Evolutionary conservation across 2,113 vertebrate genomes (phyloP).

Genomic region (Melanocharis versteri): DNA sequence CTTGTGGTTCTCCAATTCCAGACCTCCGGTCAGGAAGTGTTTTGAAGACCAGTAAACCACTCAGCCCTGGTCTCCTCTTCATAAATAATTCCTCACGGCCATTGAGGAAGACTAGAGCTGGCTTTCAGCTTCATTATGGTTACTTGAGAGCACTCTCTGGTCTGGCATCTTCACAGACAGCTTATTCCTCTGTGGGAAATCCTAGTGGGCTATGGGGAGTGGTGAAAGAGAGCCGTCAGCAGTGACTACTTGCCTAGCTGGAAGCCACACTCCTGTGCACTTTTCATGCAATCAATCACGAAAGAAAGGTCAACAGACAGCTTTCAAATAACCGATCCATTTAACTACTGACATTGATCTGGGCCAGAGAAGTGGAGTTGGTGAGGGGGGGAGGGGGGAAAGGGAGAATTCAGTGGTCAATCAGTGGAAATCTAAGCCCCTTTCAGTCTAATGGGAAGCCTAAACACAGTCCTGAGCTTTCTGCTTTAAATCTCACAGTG

Average conservation of each 20-base stretch:
- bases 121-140: constrained; percentile 64
- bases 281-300: constrained; percentile 64
- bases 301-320: constrained; percentile 73
- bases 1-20: constrained; percentile 19
- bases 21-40: constrained; percentile 48
- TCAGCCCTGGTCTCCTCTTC: constrained; percentile 55
- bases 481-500: neutral
- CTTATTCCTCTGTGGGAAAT: constrained; percentile 63
- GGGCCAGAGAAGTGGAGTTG: constrained; percentile 45
- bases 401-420: constrained; percentile 35
- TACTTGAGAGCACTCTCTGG: constrained; percentile 56
- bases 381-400: neutral
- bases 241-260: constrained; percentile 44
- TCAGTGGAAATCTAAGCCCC: constrained; percentile 58
- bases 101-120: constrained; percentile 30
- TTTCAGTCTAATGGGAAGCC: constrained; percentile 46
- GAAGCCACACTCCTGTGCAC: constrained; percentile 61
- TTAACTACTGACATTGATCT: constrained; percentile 73
- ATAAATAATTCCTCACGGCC: constrained; percentile 70
- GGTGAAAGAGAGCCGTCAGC: constrained; percentile 48
- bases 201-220: constrained; percentile 49
- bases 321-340: constrained; percentile 74
- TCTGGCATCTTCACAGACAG: constrained; percentile 27
- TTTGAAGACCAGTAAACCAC: constrained; percentile 59
- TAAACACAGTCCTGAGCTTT: constrained; percentile 1